Conservation (phyloP, 2,113 vertebrate species). For the Helogale parvula region DNA sequence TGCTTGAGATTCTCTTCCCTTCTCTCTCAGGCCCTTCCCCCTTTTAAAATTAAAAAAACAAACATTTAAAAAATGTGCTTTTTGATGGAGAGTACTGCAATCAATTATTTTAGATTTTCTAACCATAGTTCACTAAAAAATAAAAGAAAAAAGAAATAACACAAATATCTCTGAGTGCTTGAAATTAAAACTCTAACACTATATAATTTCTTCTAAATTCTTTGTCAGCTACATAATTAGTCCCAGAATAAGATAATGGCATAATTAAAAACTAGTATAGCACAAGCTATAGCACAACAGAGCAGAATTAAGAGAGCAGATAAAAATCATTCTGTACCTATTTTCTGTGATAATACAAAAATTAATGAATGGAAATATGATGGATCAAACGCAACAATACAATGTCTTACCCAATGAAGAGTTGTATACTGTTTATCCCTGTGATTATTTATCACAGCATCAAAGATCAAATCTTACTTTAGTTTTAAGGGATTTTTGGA, state of each 20-base stretch:
- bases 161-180: neutral
- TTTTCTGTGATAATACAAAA: conserved; percentile 21
- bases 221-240: conserved; percentile 19
- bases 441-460: conserved; percentile 25
- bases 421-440: neutral
- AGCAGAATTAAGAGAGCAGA: conserved; percentile 3
- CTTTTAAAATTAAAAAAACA: no score
- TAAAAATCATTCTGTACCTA: conserved; percentile 38
- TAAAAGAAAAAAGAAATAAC: neutral
- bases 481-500: conserved; percentile 2
- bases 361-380: neutral
- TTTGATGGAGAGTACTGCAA: neutral
- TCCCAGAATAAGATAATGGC: neutral
- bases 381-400: neutral
- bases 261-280: conserved; percentile 31
- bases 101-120: conserved; percentile 27
- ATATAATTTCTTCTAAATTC: neutral
- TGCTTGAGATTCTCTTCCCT: no score
- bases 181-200: conserved; percentile 13
- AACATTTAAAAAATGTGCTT: neutral
- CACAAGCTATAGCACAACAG: neutral
- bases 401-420: neutral
- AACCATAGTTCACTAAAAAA: conserved; percentile 2
- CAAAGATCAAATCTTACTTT: neutral
- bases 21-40: no score